phyloP scores from a whole-genome alignment of 2,797 vertebrate genomes.

The Aplochiton taeniatus region DNA sequence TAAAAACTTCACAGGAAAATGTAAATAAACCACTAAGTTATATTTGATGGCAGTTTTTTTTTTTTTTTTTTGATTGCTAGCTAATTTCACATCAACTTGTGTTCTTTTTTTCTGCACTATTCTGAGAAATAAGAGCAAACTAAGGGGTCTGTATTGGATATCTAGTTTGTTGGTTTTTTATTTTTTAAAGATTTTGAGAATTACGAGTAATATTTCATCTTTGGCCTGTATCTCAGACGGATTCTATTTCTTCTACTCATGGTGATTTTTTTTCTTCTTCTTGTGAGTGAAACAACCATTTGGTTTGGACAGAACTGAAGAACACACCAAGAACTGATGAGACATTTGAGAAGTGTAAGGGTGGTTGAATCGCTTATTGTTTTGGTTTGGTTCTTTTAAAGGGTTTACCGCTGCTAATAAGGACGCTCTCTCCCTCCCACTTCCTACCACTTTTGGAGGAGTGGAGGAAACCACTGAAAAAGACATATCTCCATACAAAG shows the following conservation, averaged over 20 bases:
- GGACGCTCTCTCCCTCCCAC: slow-evolving; percentile 54
- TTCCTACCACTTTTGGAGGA: slow-evolving; percentile 41
- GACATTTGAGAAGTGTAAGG: slow-evolving; percentile 41
- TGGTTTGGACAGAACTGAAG: slow-evolving; percentile 60
- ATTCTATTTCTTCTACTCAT: slow-evolving; percentile 69
- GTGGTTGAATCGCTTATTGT: slow-evolving; percentile 59
- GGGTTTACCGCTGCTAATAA: slow-evolving; percentile 78
- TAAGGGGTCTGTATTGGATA: slow-evolving; percentile 63
- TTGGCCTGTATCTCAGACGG: slow-evolving; percentile 70
- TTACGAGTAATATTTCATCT: slow-evolving; percentile 64
- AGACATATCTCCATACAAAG: slow-evolving; percentile 73
- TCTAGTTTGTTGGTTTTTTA: slow-evolving; percentile 66
- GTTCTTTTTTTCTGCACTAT: slow-evolving; percentile 63
- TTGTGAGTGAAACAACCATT: slow-evolving; percentile 67
- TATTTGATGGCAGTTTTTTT: slow-evolving; percentile 63
- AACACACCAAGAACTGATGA: slow-evolving; percentile 34
- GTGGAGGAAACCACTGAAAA: slow-evolving; percentile 56
- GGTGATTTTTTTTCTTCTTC: slow-evolving; percentile 71
- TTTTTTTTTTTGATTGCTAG: slow-evolving; percentile 48
- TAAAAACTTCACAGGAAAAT: slow-evolving; percentile 54
- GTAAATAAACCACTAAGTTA: slow-evolving; percentile 68
- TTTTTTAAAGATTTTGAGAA: slow-evolving; percentile 66
- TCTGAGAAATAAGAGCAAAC: slow-evolving; percentile 68
- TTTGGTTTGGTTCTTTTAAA: slow-evolving; percentile 58
- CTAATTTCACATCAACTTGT: slow-evolving; percentile 55